phyloP scores from a whole-genome alignment of 2,113 vertebrate genomes.

The Stegostoma tigrinum region DNA sequence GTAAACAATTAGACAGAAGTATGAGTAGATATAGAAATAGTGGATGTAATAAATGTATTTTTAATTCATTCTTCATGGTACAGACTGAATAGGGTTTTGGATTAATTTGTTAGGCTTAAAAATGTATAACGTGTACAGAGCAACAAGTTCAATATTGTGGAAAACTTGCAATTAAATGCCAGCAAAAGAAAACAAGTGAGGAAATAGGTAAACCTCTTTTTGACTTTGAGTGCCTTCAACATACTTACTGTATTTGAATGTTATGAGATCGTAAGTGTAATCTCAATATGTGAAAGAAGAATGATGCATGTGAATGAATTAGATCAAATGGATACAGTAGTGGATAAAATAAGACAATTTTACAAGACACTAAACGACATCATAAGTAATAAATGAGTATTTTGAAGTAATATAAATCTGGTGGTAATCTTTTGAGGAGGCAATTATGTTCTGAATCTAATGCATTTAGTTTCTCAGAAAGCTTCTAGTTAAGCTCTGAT shows the following conservation, averaged over 20 bases:
- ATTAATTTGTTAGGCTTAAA: not conserved
- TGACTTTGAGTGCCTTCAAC: not conserved
- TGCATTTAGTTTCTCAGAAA: not conserved
- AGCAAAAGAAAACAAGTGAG: not conserved
- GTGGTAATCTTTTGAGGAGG: not conserved
- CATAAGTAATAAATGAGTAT: not conserved
- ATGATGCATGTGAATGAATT: not conserved
- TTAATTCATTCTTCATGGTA: not conserved
- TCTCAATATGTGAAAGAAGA: not conserved
- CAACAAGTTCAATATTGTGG: not conserved
- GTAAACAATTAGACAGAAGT: not conserved
- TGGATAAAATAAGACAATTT: not conserved
- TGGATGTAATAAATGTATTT: not conserved
- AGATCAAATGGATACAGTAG: not conserved
- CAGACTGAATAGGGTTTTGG: not conserved
- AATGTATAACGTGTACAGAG: not conserved
- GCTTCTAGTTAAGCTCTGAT: not conserved
- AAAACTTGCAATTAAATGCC: not conserved
- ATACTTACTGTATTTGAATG: not conserved
- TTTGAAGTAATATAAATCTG: not conserved
- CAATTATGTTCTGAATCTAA: too few species aligned
- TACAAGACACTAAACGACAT: not conserved
- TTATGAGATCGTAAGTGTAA: not conserved
- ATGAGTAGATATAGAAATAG: not conserved
- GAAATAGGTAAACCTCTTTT: not conserved